A percentile compares a stretch with the other conserved stretches of the same genome.
phyloP scores from a whole-genome alignment of 53 echinoderm and acorn worm species.

The Antedon mediterranea region DNA sequence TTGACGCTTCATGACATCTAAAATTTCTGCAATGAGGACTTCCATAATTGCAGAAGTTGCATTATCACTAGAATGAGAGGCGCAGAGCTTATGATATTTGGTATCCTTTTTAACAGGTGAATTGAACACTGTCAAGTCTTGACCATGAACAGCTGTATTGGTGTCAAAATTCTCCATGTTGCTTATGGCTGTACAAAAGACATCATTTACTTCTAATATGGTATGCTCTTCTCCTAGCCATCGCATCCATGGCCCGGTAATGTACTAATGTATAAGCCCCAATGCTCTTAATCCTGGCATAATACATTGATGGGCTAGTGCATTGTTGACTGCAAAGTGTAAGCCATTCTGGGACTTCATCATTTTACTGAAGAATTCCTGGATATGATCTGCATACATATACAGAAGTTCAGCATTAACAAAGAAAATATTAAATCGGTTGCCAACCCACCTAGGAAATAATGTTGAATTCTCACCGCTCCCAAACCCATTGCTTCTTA shows the following conservation, averaged over 20 bases:
- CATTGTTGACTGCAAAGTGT: background rate
- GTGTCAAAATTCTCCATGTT: background rate
- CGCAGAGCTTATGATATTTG: background rate
- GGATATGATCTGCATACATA: background rate
- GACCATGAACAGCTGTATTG: background rate
- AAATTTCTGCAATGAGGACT: background rate
- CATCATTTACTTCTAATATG: background rate
- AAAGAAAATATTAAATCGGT: conserved; percentile 9
- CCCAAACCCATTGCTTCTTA: conserved; percentile 12
- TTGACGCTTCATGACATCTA: conserved; percentile 10
- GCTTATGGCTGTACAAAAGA: background rate
- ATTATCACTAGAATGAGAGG: background rate
- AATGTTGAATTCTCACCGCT: background rate
- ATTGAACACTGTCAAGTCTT: conserved; percentile 1
- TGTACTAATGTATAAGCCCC: conserved; percentile 6
- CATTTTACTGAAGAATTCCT: background rate
- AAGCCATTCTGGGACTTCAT: conserved; percentile 3
- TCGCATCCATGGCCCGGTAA: conserved; percentile 8
- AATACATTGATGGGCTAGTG: background rate
- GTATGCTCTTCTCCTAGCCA: background rate
- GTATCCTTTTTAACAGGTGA: background rate
- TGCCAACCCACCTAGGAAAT: conserved; percentile 2
- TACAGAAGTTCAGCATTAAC: background rate
- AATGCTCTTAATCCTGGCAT: conserved; percentile 6
- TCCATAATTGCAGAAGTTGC: background rate